These are phyloP conservation scores for Heteromyza rotundicornis DNA, from an alignment of 2,888 invertebrate species.

Conservation along the genomic window DNA sequence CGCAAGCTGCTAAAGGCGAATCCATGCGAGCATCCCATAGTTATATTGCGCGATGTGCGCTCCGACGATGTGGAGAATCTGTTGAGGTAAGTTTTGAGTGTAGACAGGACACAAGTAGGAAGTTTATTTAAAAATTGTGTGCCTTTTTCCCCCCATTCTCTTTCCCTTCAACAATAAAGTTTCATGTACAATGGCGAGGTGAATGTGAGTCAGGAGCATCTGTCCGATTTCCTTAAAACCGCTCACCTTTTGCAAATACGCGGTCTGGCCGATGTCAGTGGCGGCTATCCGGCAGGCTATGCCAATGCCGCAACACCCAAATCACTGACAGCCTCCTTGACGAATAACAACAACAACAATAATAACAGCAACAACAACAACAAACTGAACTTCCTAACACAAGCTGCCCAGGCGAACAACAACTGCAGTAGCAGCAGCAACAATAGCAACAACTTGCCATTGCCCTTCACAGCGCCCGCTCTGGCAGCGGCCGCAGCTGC, in stretches of 20 bases:
- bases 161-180: constrained; percentile 63
- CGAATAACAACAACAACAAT: constrained; percentile 40
- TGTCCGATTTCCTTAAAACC: constrained; percentile 84
- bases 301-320: constrained; percentile 34
- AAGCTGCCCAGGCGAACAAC: constrained; percentile 41
- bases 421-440: constrained; percentile 29
- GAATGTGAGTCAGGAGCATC: constrained; percentile 85
- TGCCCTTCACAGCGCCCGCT: constrained; percentile 44
- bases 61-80: constrained; percentile 86
- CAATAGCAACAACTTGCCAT: constrained; percentile 20
- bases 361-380: constrained; percentile 35
- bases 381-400: constrained; percentile 44
- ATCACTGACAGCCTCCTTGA: constrained; percentile 42
- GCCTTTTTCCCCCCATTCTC: not conserved
- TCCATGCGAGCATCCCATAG: constrained; percentile 89
- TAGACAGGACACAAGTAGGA: too few relatives aligned
- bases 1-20: constrained; percentile 85
- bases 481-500: constrained; percentile 32
- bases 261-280: constrained; percentile 81
- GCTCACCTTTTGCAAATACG: constrained; percentile 87
- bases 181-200: constrained; percentile 95
- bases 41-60: constrained; percentile 84
- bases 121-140: not conserved
- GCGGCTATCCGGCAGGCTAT: constrained; percentile 41
- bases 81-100: constrained; percentile 68